These are phyloP conservation scores for Vidua macroura DNA, from an alignment of 2,113 vertebrate genomes.

Conservation along the genomic window DNA sequence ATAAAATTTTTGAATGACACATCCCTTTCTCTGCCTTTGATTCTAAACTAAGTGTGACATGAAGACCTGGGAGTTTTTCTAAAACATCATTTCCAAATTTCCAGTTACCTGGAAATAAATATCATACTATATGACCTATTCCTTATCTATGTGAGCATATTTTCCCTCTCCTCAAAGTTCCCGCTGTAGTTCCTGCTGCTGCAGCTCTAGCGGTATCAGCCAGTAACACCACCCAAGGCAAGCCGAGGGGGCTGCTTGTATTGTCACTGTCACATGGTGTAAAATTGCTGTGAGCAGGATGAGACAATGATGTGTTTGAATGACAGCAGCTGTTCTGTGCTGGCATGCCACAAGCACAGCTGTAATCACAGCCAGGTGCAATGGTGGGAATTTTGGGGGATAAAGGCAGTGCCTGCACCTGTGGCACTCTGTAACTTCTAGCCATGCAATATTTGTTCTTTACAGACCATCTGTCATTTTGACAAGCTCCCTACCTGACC, in stretches of 20 bases:
- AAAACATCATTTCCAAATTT: neutral
- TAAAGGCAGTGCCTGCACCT: neutral
- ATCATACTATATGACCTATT: neutral
- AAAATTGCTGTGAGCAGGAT: conserved; percentile 16
- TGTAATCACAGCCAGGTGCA: conserved; percentile 43
- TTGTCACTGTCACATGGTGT: neutral
- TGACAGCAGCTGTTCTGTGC: conserved; percentile 5
- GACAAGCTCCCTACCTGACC: conserved; percentile 1
- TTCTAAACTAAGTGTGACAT: neutral
- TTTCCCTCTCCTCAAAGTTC: conserved; percentile 18
- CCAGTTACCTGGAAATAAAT: neutral
- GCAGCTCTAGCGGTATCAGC: neutral
- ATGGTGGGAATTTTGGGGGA: neutral
- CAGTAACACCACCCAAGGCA: neutral
- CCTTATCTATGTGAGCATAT: neutral
- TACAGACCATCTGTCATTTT: conserved; percentile 32
- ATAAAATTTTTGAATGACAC: neutral
- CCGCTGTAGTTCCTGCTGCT: neutral
- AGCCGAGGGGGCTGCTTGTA: neutral
- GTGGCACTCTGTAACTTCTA: conserved; percentile 24
- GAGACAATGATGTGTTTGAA: conserved; percentile 22
- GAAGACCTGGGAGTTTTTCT: neutral
- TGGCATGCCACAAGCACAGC: conserved; percentile 11
- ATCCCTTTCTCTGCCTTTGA: neutral
- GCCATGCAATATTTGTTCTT: neutral